Percentiles rank a stretch among this genome's conserved stretches.
Evolutionary conservation across 1,140 invertebrate genomes (phyloP).

Genomic region (Lepidurus packardi): DNA sequence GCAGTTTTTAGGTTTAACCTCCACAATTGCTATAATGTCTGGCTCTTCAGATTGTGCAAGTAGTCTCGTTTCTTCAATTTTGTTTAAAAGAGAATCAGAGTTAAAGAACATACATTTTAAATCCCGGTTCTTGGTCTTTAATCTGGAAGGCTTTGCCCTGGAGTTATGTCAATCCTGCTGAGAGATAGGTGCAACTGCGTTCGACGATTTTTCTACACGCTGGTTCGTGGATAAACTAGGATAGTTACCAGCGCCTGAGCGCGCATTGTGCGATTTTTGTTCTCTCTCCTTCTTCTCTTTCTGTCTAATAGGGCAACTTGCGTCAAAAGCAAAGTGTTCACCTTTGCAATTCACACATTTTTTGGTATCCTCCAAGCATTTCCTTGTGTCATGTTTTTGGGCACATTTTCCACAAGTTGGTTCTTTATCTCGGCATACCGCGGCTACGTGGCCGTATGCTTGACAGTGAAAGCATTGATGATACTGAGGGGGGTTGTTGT

Average conservation of each 20-base stretch:
- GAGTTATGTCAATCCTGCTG: background rate
- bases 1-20: constrained; percentile 29
- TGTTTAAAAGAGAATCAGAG: constrained; percentile 30
- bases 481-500: background rate
- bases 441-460: constrained; percentile 24
- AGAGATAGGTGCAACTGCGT: background rate
- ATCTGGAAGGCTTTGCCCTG: constrained; percentile 24
- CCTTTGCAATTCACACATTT: background rate
- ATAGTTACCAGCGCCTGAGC: background rate
- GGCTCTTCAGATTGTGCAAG: constrained; percentile 25
- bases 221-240: background rate
- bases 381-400: constrained; percentile 13
- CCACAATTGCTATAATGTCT: constrained; percentile 28
- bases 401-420: constrained; percentile 24
- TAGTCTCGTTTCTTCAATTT: constrained; percentile 26
- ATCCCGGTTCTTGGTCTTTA: constrained; percentile 1
- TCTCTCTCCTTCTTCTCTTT: background rate
- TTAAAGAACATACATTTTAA: constrained; percentile 27
- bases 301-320: background rate
- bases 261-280: background rate
- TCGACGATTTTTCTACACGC: background rate
- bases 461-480: constrained; percentile 26
- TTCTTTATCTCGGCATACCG: background rate
- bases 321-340: background rate
- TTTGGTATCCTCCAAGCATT: background rate